Conservation (phyloP, 2,797 vertebrate species). For the Carapus acus region DNA sequence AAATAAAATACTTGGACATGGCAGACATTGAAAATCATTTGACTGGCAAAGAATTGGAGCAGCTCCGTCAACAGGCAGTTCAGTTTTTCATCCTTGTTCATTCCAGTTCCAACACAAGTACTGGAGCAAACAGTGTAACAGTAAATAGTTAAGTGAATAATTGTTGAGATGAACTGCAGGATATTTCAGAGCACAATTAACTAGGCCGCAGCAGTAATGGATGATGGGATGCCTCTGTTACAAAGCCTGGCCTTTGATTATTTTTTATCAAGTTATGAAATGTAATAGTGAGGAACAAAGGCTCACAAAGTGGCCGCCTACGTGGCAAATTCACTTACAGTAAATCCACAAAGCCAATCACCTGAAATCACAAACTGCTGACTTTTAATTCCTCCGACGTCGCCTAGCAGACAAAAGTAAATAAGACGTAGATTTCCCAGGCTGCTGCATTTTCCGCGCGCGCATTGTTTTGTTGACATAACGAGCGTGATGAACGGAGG, state of each 20-base stretch:
- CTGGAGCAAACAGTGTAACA: conserved; percentile 12
- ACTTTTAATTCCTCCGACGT: conserved; percentile 17
- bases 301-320: no score
- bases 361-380: not conserved
- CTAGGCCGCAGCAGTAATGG: conserved; percentile 8
- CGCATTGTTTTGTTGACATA: conserved; percentile 58
- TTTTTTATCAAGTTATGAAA: not conserved
- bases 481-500: conserved; percentile 42
- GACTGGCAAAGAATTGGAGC: no score
- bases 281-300: not conserved
- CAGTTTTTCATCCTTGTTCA: conserved; percentile 19
- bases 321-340: conserved; percentile 2
- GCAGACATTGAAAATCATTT: conserved; percentile 6
- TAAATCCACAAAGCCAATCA: conserved; percentile 2
- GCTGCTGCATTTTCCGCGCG: conserved; percentile 22
- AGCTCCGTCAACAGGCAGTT: no score
- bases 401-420: conserved; percentile 27
- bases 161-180: not conserved
- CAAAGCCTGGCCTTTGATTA: conserved; percentile 1
- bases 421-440: conserved; percentile 33
- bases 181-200: conserved; percentile 10
- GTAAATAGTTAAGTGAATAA: conserved; percentile 20
- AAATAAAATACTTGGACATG: conserved; percentile 33
- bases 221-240: conserved; percentile 9
- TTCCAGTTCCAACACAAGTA: no score